Base-by-base conservation (phyloP, 2,113 vertebrate species). In the Tachysurus fulvidraco region DNA sequence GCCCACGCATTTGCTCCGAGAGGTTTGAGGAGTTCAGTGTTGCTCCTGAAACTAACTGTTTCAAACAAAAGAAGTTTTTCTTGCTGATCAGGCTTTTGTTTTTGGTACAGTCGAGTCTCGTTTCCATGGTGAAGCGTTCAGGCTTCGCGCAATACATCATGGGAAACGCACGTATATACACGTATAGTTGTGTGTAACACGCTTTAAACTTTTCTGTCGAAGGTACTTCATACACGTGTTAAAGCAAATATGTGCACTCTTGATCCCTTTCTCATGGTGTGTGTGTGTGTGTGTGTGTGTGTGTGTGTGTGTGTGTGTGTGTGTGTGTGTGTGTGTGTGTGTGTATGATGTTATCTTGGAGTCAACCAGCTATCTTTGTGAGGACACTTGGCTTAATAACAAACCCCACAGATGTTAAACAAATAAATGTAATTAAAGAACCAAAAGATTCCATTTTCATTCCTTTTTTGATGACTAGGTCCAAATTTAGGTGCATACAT, bases 91-190 rank as follows among this genome's bases (percentile, higher is more conserved):
- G 65, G 28, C 52, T 87, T 76, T 91, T 88, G 83, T 88, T 89
- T 81, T 89, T 54, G 13, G 81, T 65, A 57, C 76, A 83, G 87
- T 88, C 25, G 71, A 85, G 36, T 78, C 86, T 85, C 91, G 95
- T 95, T 95, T 92, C 95, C 94, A 95, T 95, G 95, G 95, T 94
- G 94, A 95, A 93, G 93, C 91, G 88, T 90, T 83, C 78, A 55
- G 71, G n/a, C 17, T 23, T 74, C 84, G 28, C 81, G 73, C 55
- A 55, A n/a, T 76, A 36, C 77, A 73, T 60, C 44, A 79, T 79
- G 71, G 74, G 59, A 84, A 84, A 83, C 64, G 65, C 19, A 25
- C 25, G 11, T 62, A 50, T 62, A 64, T 21, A 13, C 4, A 23
- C 6, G 17, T 14, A 8, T n/a, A 78, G 16, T 14, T 78, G 76